Evolutionary conservation across 1,140 invertebrate species (phyloP).

Genomic region (Drosophila pectinifera): DNA sequence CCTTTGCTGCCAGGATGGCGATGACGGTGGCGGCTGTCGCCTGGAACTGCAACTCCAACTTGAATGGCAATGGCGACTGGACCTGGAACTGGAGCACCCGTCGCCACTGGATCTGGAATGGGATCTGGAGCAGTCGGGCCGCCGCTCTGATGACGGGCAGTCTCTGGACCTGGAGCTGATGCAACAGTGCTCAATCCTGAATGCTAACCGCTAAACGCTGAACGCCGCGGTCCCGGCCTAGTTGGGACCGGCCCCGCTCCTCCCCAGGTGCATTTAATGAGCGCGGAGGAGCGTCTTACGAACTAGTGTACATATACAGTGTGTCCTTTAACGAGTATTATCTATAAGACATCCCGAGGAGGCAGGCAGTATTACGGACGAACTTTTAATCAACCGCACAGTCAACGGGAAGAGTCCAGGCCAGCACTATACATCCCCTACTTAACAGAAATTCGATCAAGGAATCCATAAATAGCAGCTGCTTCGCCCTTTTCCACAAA

Average conservation of each 20-base stretch:
- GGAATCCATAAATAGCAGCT: constrained; percentile 12
- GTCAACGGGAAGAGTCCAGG: constrained; percentile 34
- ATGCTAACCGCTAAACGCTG: constrained; percentile 31
- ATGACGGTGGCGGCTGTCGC: constrained; percentile 62
- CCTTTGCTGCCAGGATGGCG: constrained; percentile 57
- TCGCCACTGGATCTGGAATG: constrained; percentile 32
- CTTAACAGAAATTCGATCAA: constrained; percentile 10
- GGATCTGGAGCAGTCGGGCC: constrained; percentile 8
- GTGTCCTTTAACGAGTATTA: constrained; percentile 78
- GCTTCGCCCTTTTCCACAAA: constrained; percentile 2
- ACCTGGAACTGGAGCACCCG: constrained; percentile 48
- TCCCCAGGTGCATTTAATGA: constrained; percentile 72
- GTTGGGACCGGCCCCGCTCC: constrained; percentile 62
- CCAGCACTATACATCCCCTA: constrained; percentile 16
- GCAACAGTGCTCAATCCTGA: constrained; percentile 19
- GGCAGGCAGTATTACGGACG: constrained; percentile 67
- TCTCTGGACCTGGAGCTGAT: constrained; percentile 62
- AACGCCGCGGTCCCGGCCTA: constrained; percentile 65
- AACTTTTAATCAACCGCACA: constrained; percentile 57
- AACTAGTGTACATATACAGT: constrained; percentile 75
- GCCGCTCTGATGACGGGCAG: not conserved
- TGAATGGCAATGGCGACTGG: constrained; percentile 19
- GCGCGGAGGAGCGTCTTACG: constrained; percentile 49
- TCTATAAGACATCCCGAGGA: constrained; percentile 62
- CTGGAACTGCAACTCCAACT: constrained; percentile 66